Conservation (phyloP, 2,888 invertebrate genomes). For the Cryptus viduatorius region DNA sequence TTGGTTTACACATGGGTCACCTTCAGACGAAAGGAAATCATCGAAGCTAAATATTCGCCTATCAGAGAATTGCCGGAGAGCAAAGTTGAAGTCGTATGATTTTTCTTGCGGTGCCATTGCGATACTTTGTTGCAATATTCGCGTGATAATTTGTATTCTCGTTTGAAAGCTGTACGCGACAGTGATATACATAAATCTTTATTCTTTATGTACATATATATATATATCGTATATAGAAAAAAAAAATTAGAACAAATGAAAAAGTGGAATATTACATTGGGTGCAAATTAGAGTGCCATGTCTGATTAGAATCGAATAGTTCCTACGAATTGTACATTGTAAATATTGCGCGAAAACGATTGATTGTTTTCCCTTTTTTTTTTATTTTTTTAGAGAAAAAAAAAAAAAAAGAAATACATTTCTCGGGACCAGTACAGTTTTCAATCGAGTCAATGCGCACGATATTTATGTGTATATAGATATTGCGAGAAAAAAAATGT, state of each 20-base stretch:
- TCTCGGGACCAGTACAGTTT: constrained; percentile 58
- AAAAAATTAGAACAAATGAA: not conserved
- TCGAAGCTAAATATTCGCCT: constrained; percentile 79
- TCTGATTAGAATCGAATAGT: constrained; percentile 50
- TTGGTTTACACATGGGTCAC: constrained; percentile 95
- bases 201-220: constrained; percentile 47
- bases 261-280: constrained; percentile 39
- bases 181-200: constrained; percentile 26
- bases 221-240: constrained; percentile 33
- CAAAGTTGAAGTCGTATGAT: constrained; percentile 85
- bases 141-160: constrained; percentile 34
- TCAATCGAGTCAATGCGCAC: constrained; percentile 47
- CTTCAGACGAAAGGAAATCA: constrained; percentile 88
- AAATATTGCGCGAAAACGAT: constrained; percentile 25
- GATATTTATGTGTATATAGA: constrained; percentile 51
- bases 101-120: constrained; percentile 18
- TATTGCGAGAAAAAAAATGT: constrained; percentile 61
- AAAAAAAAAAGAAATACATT: constrained; percentile 3
- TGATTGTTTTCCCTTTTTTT: constrained; percentile 5
- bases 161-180: constrained; percentile 51
- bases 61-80: constrained; percentile 73
- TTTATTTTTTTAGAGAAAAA: not conserved
- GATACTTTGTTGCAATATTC: not conserved
- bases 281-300: constrained; percentile 69
- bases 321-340: constrained; percentile 56